Conservation (phyloP, 2,888 invertebrate genomes). For the Sycophila texana region DNA sequence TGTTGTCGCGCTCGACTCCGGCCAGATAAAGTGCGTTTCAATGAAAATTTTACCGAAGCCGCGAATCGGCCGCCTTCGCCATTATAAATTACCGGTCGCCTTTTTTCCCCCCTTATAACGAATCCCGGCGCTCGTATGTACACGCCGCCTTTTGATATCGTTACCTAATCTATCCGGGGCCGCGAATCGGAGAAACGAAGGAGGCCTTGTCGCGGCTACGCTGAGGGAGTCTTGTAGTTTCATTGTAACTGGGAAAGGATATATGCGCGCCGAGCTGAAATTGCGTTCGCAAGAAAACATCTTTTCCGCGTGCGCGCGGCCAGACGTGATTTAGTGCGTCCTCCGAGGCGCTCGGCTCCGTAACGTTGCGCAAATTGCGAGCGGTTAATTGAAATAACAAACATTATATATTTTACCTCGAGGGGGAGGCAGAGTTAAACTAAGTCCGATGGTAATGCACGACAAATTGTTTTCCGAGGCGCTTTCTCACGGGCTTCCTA, state of each 20-base stretch:
- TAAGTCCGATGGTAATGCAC: no score
- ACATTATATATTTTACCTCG: no score
- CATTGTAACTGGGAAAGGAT: slow-evolving; percentile 40
- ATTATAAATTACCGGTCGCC: slow-evolving; percentile 47
- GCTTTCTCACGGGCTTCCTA: slow-evolving; percentile 18
- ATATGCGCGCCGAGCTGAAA: slow-evolving; percentile 2
- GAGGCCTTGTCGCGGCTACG: slow-evolving; percentile 48
- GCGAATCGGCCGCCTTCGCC: slow-evolving; percentile 35
- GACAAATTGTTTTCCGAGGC: slow-evolving; percentile 6
- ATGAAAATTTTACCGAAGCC: slow-evolving; percentile 46
- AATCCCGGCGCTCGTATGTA: background rate
- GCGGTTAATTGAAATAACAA: background rate
- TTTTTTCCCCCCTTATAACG: slow-evolving; percentile 34
- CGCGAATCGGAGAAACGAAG: slow-evolving; percentile 50
- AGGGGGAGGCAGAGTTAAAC: no score
- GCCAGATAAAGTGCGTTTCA: slow-evolving; percentile 45
- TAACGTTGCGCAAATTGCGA: slow-evolving; percentile 5
- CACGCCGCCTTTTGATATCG: slow-evolving; percentile 42
- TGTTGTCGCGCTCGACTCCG: slow-evolving; percentile 23
- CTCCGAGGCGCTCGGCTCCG: background rate
- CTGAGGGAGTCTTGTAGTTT: slow-evolving; percentile 45
- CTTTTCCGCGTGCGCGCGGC: background rate
- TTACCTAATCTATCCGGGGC: slow-evolving; percentile 50
- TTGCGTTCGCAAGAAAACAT: slow-evolving; percentile 22
- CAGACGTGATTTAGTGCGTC: background rate